phyloP scores from a whole-genome alignment of 30 jellyfish, hydroid and myxozoan species.

The Aurelia aurita complex sp. Pacific region DNA sequence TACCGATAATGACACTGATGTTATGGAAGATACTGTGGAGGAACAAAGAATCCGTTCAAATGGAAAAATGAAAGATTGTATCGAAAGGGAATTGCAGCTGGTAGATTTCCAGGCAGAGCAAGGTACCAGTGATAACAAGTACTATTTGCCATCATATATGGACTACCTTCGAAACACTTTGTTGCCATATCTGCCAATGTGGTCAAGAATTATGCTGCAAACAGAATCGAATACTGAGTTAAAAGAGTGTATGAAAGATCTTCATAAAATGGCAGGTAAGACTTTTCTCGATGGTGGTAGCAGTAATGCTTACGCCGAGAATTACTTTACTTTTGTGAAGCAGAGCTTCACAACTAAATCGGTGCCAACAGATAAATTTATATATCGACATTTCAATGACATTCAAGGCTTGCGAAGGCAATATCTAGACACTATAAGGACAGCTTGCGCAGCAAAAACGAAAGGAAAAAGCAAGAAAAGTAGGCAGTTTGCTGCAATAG shows the following conservation, averaged over 20 bases:
- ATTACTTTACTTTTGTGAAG: constrained; percentile 13
- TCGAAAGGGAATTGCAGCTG: too few species aligned
- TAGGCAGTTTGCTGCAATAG: not conserved
- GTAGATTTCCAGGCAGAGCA: too few species aligned
- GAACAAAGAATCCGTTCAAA: too few species aligned
- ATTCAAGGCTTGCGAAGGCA: constrained; percentile 14
- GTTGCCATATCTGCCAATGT: too few species aligned
- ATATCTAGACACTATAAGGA: constrained; percentile 4
- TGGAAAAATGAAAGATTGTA: too few species aligned
- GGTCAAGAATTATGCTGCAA: constrained; percentile 4
- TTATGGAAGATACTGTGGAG: too few species aligned
- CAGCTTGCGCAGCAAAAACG: not conserved
- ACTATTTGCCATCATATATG: not conserved
- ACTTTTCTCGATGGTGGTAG: constrained; percentile 1
- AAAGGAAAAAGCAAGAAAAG: not conserved
- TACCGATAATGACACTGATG: too few species aligned
- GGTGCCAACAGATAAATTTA: not conserved
- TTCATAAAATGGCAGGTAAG: not conserved
- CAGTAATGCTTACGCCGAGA: constrained; percentile 18
- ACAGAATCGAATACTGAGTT: not conserved
- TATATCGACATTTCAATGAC: not conserved
- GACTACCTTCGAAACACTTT: too few species aligned
- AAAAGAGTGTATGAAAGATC: not conserved
- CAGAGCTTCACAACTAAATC: constrained; percentile 5
- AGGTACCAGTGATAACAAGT: not conserved